Conservation (phyloP, 2,113 vertebrate genomes). For the Corythaixoides concolor region DNA sequence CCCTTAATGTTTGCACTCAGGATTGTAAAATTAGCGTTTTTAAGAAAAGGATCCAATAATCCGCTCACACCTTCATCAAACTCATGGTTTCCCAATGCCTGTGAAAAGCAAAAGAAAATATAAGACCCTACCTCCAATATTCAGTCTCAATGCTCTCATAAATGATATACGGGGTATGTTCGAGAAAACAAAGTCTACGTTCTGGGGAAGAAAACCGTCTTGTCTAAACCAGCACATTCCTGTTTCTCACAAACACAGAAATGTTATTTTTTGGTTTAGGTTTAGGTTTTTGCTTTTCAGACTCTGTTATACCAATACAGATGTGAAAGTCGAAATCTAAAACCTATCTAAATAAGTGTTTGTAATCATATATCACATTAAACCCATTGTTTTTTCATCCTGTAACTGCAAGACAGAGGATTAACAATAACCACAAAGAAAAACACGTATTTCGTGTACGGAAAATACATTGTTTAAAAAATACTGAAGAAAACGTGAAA, state of each 20-base stretch:
- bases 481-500: not conserved
- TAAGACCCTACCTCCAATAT: not conserved
- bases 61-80: conserved; percentile 90
- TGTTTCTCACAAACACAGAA: not conserved
- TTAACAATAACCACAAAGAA: not conserved
- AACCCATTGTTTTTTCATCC: not conserved
- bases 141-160: not conserved
- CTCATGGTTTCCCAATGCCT: conserved; percentile 94
- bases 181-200: not conserved
- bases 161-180: not conserved
- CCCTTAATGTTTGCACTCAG: conserved; percentile 88
- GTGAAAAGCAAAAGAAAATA: conserved; percentile 46
- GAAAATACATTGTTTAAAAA: not conserved
- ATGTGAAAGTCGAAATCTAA: not conserved
- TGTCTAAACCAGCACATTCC: not conserved
- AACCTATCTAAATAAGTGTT: not conserved
- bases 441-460: not conserved
- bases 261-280: not conserved
- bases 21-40: conserved; percentile 77
- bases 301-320: not conserved
- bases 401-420: not conserved
- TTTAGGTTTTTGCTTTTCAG: not conserved
- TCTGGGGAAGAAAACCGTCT: not conserved
- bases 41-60: conserved; percentile 85
- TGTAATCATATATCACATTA: not conserved